Evolutionary conservation across 2,113 vertebrate genomes (phyloP).

Genomic region (Cheilinus undulatus): DNA sequence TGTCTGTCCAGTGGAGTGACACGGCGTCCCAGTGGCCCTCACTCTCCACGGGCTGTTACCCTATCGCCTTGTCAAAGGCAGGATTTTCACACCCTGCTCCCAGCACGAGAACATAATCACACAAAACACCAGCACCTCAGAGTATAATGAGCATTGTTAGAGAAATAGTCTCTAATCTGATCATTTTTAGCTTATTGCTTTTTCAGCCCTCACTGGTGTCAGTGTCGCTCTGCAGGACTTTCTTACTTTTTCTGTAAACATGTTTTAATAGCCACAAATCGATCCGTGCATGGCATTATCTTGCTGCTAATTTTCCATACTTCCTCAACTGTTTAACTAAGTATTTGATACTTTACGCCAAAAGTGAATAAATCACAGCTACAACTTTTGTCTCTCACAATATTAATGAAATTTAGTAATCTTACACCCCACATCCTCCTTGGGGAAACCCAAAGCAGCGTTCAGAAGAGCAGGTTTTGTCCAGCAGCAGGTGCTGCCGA

Average conservation of each 20-base stretch:
- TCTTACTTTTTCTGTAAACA: slow-evolving; percentile 22
- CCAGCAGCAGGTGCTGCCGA: slow-evolving; percentile 80
- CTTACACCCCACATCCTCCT: slow-evolving; percentile 71
- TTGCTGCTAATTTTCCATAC: slow-evolving; percentile 75
- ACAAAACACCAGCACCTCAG: slow-evolving; percentile 23
- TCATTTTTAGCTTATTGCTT: slow-evolving; percentile 37
- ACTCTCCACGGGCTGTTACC: slow-evolving; percentile 66
- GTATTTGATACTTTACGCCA: slow-evolving; percentile 72
- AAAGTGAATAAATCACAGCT: slow-evolving; percentile 74
- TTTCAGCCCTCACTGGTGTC: slow-evolving; percentile 6
- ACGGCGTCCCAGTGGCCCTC: slow-evolving; percentile 62
- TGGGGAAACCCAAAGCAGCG: slow-evolving; percentile 75
- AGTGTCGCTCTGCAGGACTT: background rate
- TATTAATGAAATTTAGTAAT: slow-evolving; percentile 85
- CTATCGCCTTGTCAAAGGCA: slow-evolving; percentile 61
- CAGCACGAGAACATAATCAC: slow-evolving; percentile 43
- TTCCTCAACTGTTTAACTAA: slow-evolving; percentile 74
- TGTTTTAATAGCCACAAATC: slow-evolving; percentile 32
- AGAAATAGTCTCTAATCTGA: slow-evolving; percentile 41
- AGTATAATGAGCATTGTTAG: slow-evolving; percentile 36
- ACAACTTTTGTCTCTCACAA: slow-evolving; percentile 77
- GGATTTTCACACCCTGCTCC: slow-evolving; percentile 71
- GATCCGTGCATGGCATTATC: slow-evolving; percentile 46
- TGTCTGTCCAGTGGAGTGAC: slow-evolving; percentile 71
- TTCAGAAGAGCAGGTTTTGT: slow-evolving; percentile 70